These are phyloP conservation scores for Scaptomyza flava DNA, from an alignment of 2,888 invertebrate genomes.

Conservation along the genomic window DNA sequence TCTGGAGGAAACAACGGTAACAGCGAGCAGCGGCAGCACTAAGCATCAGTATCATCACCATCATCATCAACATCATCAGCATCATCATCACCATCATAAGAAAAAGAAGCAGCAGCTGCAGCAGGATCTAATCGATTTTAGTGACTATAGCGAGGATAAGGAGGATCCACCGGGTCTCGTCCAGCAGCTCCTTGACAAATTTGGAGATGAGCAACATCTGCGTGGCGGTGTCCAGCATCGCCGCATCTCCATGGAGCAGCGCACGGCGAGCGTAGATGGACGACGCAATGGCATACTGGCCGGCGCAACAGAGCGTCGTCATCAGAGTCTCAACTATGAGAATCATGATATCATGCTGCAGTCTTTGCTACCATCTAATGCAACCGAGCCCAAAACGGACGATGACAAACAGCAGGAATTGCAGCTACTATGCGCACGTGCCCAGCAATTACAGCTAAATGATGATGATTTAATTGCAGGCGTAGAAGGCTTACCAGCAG, in stretches of 20 bases:
- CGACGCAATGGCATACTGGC: constrained; percentile 84
- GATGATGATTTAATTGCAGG: constrained; percentile 28
- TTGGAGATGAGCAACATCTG: constrained; percentile 61
- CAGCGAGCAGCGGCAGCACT: constrained; percentile 31
- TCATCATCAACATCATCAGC: constrained; percentile 26
- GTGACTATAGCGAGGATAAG: constrained; percentile 81
- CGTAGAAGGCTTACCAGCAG: background rate
- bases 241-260: constrained; percentile 81
- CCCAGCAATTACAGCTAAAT: constrained; percentile 76
- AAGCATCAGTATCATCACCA: constrained; percentile 37
- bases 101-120: constrained; percentile 61
- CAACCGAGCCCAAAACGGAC: constrained; percentile 76
- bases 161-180: constrained; percentile 68
- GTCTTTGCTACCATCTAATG: constrained; percentile 52
- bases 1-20: constrained; percentile 74
- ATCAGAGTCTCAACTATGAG: constrained; percentile 83
- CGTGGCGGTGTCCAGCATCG: constrained; percentile 78
- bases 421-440: constrained; percentile 79
- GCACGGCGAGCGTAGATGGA: constrained; percentile 82
- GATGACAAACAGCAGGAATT: constrained; percentile 79
- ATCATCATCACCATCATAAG: constrained; percentile 54
- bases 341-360: constrained; percentile 83
- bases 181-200: constrained; percentile 67
- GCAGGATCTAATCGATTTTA: constrained; percentile 83
- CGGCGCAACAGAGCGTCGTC: constrained; percentile 69